A percentile compares a stretch with the other conserved stretches of the same genome.
phyloP scores from a whole-genome alignment of 2,888 invertebrate species.

The Blera fallax region DNA sequence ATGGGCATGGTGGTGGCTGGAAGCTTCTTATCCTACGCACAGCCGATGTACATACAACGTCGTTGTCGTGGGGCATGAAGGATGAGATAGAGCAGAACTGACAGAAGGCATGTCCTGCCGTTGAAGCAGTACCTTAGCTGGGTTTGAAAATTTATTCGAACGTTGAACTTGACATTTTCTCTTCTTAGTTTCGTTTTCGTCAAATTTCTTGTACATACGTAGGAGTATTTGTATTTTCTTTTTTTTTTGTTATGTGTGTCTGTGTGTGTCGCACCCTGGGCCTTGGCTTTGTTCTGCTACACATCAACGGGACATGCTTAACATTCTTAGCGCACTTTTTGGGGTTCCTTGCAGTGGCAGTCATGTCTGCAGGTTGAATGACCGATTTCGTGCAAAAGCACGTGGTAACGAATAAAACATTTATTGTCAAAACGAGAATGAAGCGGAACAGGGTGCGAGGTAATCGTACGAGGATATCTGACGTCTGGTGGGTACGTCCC shows the following conservation, averaged over 20 bases:
- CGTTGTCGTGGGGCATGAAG: neutral
- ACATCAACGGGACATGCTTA: slow-evolving; percentile 33
- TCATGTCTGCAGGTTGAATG: slow-evolving; percentile 66
- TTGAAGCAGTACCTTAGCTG: slow-evolving; percentile 36
- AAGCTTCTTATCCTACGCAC: slow-evolving; percentile 66
- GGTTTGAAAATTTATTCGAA: slow-evolving; percentile 63
- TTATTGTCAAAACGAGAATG: slow-evolving; percentile 33
- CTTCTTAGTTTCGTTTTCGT: slow-evolving; percentile 40
- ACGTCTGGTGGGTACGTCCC: neutral
- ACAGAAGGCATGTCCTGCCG: slow-evolving; percentile 60
- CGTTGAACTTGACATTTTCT: slow-evolving; percentile 70
- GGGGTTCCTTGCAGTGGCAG: slow-evolving; percentile 56
- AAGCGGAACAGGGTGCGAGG: slow-evolving; percentile 9
- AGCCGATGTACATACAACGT: neutral
- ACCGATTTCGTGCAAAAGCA: slow-evolving; percentile 66
- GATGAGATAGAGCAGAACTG: slow-evolving; percentile 13
- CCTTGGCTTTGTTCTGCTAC: slow-evolving; percentile 48
- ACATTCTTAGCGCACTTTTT: slow-evolving; percentile 61
- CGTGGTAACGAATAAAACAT: slow-evolving; percentile 56
- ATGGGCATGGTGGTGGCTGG: slow-evolving; percentile 4
- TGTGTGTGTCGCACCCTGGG: slow-evolving; percentile 9
- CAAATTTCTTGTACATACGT: slow-evolving; percentile 30
- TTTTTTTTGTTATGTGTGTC: neutral
- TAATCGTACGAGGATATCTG: neutral
- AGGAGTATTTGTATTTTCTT: neutral